Evolutionary conservation across 2,113 vertebrate genomes (phyloP).

Genomic region (Tachycineta bicolor): DNA sequence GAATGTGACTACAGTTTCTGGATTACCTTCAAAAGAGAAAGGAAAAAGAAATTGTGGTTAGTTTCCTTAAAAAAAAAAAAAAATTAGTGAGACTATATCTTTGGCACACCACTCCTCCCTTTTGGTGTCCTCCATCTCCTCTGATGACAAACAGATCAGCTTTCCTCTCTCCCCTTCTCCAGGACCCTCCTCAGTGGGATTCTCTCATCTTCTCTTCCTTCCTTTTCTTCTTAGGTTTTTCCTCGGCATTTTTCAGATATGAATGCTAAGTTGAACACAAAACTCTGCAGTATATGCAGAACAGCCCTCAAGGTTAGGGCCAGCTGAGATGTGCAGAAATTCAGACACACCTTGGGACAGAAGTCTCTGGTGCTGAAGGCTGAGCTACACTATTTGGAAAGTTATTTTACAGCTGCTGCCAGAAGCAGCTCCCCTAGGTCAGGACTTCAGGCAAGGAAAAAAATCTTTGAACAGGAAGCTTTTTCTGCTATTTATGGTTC

Average conservation of each 20-base stretch:
- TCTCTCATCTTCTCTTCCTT: background rate
- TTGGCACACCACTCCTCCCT: background rate
- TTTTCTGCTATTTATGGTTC: background rate
- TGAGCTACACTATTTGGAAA: background rate
- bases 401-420: background rate
- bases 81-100: background rate
- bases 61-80: background rate
- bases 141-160: background rate
- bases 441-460: background rate
- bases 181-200: background rate
- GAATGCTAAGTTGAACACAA: accelerated
- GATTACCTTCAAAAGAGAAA: background rate
- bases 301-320: background rate
- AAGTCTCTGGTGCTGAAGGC: background rate
- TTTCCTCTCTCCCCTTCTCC: background rate
- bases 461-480: background rate
- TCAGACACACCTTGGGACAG: background rate
- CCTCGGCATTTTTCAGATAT: background rate
- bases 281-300: background rate
- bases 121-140: background rate
- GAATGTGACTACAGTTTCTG: background rate
- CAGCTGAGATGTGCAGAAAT: background rate
- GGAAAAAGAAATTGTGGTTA: background rate
- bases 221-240: background rate
- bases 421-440: background rate